A percentile compares a stretch with the other conserved stretches of the same genome.
These are phyloP conservation scores for Myopa tessellatipennis DNA, from an alignment of 2,888 invertebrate genomes.

Conservation along the genomic window DNA sequence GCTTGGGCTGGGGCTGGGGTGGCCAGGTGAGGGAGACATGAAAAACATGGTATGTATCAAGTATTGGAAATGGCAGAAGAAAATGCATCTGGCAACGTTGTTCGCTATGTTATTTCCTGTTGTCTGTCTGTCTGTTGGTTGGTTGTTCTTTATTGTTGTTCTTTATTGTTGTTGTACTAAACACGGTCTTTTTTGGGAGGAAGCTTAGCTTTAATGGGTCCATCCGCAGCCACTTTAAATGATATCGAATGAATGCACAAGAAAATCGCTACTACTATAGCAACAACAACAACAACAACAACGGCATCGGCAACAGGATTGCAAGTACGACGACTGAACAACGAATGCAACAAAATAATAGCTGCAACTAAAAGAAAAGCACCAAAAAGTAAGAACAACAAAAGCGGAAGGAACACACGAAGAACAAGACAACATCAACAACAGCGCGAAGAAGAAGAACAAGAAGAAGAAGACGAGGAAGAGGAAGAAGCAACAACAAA, in stretches of 20 bases:
- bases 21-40: background rate
- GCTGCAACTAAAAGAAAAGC: slow-evolving; percentile 2
- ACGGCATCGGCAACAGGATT: background rate
- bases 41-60: background rate
- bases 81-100: slow-evolving; percentile 12
- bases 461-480: background rate
- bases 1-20: background rate
- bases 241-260: slow-evolving; percentile 63
- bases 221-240: slow-evolving; percentile 63
- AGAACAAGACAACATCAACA: background rate
- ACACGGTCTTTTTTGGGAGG: background rate
- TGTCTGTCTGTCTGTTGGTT: too few species aligned
- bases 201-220: slow-evolving; percentile 24
- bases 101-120: background rate
- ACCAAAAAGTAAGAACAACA: background rate
- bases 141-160: too few species aligned
- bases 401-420: background rate
- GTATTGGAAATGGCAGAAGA: slow-evolving; percentile 12
- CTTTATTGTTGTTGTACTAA: background rate
- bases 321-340: background rate
- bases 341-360: background rate
- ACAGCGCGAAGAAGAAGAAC: background rate
- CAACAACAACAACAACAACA: background rate
- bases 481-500: background rate
- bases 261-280: slow-evolving; percentile 53